Evolutionary conservation across 2,888 invertebrate species (phyloP), one percentile per base, ranked within the genome.

Genomic region (Ceraclea dissimilis): DNA sequence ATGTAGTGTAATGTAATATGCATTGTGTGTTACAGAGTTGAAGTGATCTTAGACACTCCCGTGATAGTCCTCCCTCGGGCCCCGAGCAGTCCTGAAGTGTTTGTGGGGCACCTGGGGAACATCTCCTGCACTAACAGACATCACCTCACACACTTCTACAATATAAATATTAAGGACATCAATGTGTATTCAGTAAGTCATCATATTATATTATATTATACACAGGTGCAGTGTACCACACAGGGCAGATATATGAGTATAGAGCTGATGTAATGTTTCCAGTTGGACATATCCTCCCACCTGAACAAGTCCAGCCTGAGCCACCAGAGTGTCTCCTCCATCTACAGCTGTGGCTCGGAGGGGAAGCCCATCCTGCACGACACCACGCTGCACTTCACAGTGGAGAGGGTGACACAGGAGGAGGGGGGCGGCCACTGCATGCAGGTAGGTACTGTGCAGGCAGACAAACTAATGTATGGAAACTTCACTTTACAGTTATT

Each of bases 41-140:
- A 88, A 69, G 79, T 94, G 51, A 81, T 90, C 60, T 76, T 96
- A 64, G 91, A 94, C 70, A 93, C 93, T 51, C 97, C 97, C 0
- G 92, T 96, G 46, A 81, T 96, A 63, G 88, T 96, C 57, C 72
- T 96, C 53, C 95, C 96, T 0, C 80, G 91, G 61, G 81, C 84
- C 10, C 82, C 86, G 26, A 80, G 80, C 63, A 93, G 92, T 70
- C 67, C 84, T 11, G 86, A 93, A 68, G 93, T 95, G 52, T 80
- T 95, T 64, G 90, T 96, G 43, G 93, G 92, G 16, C 94, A 94
- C 78, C 80, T 97, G 62, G 96, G 96, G 39, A 88, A 90, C 69
- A 95, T 95, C 70, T 83, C 85, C 21, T 75, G 84, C 57, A 67
- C 61, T 10, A 74, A 79, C 65, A 72, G 73, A 65, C 70, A 72